Base-by-base conservation (phyloP, 2,797 vertebrate genomes). In the Pelobates cultripes region DNA sequence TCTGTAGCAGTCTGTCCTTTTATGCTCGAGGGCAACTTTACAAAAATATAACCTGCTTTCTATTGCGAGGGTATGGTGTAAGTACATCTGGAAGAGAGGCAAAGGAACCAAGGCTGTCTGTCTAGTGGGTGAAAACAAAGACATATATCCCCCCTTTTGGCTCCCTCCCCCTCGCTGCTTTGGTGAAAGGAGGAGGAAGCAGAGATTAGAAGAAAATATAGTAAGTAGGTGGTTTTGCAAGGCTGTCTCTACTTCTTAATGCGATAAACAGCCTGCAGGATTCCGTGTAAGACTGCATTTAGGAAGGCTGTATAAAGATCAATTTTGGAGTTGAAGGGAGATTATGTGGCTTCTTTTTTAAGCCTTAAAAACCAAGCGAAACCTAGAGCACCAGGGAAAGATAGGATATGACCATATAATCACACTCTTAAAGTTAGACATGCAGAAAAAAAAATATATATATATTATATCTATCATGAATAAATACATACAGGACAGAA, bases 121-220 rank as follows among this genome's bases (percentile, higher is more conserved):
- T 91, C 92, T 91, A 92, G 88, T 75, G 88, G 93, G 94, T 92
- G 91, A 92, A 94, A 94, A 94, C 92, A 93, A 92, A 93, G 92
- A 94, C 89, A 92, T 91, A 92, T 92, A 91, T 85, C 91, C 90
- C 89, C 89, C 90, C 89, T 89, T 80, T 83, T 88, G 87, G 91
- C 84, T 12, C 80, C 88, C 87, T 89, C 78, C 82, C 89, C 81
- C 70, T 66, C 77, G 41, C 53, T 53, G 53, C 55, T 79, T 61
- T 75, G 70, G 64, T 79, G 67, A 70, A 90, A 85, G 86, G 84
- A 88, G 83, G 82, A 84, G 77, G 66, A 70, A 81, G 70, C 40
- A 55, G 66, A 86, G 89, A 86, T 79, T 84, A 85, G 90, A 92
- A 91, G 89, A 91, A 93, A 94, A 93, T 93, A 93, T 87, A 94